Base-by-base conservation (phyloP, 2,888 invertebrate species). In the Drosophila anomelani region DNA sequence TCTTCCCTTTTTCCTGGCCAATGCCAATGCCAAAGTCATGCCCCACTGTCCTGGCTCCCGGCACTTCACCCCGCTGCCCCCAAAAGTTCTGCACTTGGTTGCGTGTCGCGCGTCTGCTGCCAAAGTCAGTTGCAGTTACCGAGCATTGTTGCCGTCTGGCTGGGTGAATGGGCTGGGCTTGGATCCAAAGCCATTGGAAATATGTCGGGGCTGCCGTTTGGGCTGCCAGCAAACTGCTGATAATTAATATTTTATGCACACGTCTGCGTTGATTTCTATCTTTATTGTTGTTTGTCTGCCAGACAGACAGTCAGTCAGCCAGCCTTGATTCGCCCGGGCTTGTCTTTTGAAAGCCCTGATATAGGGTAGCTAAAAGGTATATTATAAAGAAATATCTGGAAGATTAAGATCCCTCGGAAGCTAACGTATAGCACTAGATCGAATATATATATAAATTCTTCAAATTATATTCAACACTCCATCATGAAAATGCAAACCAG, bases 181-280 rank as follows among this genome's bases (percentile, higher is more conserved):
- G 43, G 58, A 76, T 86, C 78, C 81, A 78, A 70, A 81, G 76
- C 78, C 81, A 86, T 84, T 84, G 86, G 86, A 84, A 78, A 81
- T 84, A 84, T 72, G 84, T 85, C 53, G 81, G 67, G 76, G 59
- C 49, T 59, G 56, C 59, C 59, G 58, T 51, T 67, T 41, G 70
- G 68, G 75, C 49, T 70, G 75, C 76, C 82, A 76, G 80, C 79
- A 73, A 87, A 81, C 82, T 87, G 85, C 82, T 85, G 85, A 85
- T 85, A 85, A 85, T 85, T 85, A 85, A 85, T 85, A 85, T 85
- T 85, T 85, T 85, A 85, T 85, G 85, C 85, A 85, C 88, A 88
- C 85, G 85, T 85, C 85, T 85, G 85, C 85, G 85, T 85, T 85
- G 85, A 85, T 85, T 85, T 85, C 85, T 85, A 85, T 85, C 85